Conservation (phyloP, 1,140 invertebrate genomes). For the Mercenaria mercenaria region DNA sequence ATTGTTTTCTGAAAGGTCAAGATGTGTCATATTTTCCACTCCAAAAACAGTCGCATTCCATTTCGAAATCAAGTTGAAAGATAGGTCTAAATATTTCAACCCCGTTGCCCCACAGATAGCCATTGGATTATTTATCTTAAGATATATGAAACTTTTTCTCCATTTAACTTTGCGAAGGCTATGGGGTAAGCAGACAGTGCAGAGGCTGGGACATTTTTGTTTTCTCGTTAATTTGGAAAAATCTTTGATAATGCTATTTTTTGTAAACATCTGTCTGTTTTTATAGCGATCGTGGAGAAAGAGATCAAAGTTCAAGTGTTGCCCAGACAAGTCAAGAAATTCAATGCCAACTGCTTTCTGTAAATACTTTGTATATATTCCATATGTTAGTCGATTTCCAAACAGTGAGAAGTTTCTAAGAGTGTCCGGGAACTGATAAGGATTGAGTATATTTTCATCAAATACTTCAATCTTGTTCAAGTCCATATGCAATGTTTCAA, state of each 20-base stretch:
- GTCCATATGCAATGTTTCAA: slow-evolving; percentile 45
- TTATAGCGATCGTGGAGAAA: slow-evolving; percentile 8
- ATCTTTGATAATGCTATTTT: too few species aligned
- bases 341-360: neutral
- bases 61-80: slow-evolving; percentile 5
- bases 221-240: too few species aligned
- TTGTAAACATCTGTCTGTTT: too few species aligned
- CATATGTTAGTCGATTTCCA: slow-evolving; percentile 50
- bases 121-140: neutral
- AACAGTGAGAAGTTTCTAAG: slow-evolving; percentile 23
- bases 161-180: neutral
- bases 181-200: neutral
- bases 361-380: neutral
- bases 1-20: slow-evolving; percentile 47
- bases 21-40: neutral
- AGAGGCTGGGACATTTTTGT: neutral
- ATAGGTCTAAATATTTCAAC: slow-evolving; percentile 20
- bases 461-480: slow-evolving; percentile 62
- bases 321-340: slow-evolving; percentile 36
- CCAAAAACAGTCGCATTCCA: slow-evolving; percentile 11
- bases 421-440: neutral
- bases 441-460: slow-evolving; percentile 35
- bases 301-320: slow-evolving; percentile 52
- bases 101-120: neutral
- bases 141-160: slow-evolving; percentile 18